A percentile compares a stretch with the other conserved stretches of the same genome.
phyloP scores from a whole-genome alignment of 2,113 vertebrate genomes.

The Ciconia maguari region DNA sequence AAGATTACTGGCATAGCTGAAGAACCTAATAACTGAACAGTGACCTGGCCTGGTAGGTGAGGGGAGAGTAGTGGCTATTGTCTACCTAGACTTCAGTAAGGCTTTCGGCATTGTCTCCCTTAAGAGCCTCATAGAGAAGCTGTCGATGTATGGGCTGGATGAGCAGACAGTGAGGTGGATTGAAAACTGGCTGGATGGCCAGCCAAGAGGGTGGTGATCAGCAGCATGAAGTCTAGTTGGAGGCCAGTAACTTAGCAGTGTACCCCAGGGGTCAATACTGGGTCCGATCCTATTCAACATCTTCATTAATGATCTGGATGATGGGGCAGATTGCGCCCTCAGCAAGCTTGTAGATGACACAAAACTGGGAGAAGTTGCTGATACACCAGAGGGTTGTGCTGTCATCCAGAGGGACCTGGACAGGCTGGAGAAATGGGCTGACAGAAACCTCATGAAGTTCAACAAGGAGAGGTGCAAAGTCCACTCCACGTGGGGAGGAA shows the following conservation, averaged over 20 bases:
- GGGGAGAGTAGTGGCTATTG: neutral
- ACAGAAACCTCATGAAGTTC: too few species aligned
- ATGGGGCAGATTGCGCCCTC: neutral
- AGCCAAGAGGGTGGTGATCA: neutral
- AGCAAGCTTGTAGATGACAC: neutral
- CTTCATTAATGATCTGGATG: neutral
- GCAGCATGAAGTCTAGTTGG: neutral
- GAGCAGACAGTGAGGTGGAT: neutral
- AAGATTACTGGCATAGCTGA: neutral
- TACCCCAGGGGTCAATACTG: neutral
- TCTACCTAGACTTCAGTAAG: neutral
- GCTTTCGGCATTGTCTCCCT: neutral
- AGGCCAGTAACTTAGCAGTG: neutral
- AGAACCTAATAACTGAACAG: neutral
- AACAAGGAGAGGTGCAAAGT: too few species aligned
- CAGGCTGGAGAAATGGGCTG: too few species aligned
- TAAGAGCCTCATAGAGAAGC: neutral
- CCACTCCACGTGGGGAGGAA: too few species aligned
- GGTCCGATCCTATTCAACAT: neutral
- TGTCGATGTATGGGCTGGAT: neutral
- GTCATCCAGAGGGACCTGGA: too few species aligned
- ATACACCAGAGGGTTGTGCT: neutral
- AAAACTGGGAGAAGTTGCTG: neutral
- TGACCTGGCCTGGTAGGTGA: neutral
- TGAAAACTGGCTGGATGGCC: too few species aligned